A percentile compares a stretch with the other conserved stretches of the same genome.
These are phyloP conservation scores for Rhagologus leucostigma DNA, from an alignment of 2,113 vertebrate genomes.

Conservation along the genomic window DNA sequence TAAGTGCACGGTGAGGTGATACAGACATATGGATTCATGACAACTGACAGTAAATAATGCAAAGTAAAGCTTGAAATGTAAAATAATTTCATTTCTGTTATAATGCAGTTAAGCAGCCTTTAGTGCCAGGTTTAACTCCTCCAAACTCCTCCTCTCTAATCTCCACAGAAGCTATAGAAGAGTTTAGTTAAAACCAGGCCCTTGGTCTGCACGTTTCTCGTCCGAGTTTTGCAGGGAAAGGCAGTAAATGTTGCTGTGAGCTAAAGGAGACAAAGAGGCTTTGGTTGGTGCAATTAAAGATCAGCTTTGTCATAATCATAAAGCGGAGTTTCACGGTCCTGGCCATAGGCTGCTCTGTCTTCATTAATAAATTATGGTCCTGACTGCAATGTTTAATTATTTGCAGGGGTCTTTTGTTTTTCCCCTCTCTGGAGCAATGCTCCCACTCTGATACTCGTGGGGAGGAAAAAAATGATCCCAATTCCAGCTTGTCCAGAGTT, in stretches of 20 bases:
- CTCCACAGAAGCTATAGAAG: not conserved
- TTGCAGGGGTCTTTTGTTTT: not conserved
- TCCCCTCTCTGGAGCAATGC: not conserved
- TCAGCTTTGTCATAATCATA: not conserved
- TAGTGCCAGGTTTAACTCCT: not conserved
- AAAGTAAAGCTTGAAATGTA: not conserved
- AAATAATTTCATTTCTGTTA: not conserved
- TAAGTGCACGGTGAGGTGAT: not conserved
- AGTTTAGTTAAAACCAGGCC: not conserved
- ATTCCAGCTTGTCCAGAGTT: not conserved
- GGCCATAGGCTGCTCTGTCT: not conserved
- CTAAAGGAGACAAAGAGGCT: not conserved
- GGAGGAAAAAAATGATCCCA: accelerated
- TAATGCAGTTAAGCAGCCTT: not conserved
- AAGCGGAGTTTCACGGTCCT: not conserved
- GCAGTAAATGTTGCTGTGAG: not conserved
- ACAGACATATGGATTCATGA: not conserved
- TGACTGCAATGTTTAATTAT: not conserved
- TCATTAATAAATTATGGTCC: not conserved
- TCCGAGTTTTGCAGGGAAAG: not conserved
- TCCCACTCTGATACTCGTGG: not conserved
- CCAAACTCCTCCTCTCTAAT: not conserved
- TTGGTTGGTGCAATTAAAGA: not conserved
- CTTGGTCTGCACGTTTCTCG: not conserved
- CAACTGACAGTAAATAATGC: not conserved